Percentiles rank a stretch among this genome's conserved stretches.
phyloP scores from a whole-genome alignment of 37 sponge, comb jelly and placozoan species.

The Halichondria panicea region DNA sequence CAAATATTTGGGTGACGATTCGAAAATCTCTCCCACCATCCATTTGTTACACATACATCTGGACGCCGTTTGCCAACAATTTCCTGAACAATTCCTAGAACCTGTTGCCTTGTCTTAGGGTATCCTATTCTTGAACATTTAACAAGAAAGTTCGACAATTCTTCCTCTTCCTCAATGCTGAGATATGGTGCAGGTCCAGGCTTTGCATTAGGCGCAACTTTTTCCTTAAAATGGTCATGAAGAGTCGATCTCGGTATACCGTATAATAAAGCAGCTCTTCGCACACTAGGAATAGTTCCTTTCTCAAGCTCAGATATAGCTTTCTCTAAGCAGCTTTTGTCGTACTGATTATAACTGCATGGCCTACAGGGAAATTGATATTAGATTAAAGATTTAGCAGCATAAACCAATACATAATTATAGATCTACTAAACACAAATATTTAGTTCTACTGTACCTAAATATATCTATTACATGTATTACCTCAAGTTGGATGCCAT shows the following conservation, averaged over 20 bases:
- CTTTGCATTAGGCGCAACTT: neutral
- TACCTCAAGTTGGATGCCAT: no score
- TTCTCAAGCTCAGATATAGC: neutral
- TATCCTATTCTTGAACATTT: constrained; percentile 10
- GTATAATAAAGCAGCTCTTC: neutral
- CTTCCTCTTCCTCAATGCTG: constrained; percentile 15
- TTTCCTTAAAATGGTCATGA: neutral
- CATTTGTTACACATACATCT: neutral
- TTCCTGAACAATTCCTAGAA: constrained; percentile 10
- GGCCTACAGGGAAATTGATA: no score
- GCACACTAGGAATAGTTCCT: neutral
- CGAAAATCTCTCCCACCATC: constrained; percentile 10
- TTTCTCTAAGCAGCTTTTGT: no score
- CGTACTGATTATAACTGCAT: no score
- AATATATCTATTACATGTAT: no score
- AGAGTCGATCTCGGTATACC: neutral
- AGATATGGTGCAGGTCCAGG: constrained; percentile 13
- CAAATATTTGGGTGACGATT: neutral
- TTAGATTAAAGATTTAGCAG: no score
- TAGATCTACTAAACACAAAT: no score
- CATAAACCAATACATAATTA: no score
- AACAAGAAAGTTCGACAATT: neutral
- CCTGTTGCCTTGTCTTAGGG: constrained; percentile 1
- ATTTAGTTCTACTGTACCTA: no score
- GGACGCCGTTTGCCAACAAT: neutral